These are phyloP conservation scores for Drosophila hydei DNA, from an alignment of 1,140 invertebrate genomes.

Conservation along the genomic window DNA sequence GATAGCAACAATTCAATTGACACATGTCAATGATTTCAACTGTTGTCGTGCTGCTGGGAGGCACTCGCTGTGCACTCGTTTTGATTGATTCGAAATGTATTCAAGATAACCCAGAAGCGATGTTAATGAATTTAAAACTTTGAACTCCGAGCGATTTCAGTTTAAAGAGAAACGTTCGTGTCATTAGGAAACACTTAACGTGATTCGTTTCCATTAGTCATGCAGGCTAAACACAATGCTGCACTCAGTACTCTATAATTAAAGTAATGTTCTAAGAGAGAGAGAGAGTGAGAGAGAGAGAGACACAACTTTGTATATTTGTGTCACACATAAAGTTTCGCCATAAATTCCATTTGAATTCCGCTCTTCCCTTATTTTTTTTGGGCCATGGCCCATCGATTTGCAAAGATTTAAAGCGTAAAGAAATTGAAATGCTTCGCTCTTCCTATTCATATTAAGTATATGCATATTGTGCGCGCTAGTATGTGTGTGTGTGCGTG, in stretches of 20 bases:
- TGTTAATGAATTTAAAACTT: constrained; percentile 5
- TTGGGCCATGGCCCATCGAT: constrained; percentile 52
- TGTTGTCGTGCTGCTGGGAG: too few species aligned
- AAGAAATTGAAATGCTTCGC: constrained; percentile 49
- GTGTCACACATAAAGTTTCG: constrained; percentile 43
- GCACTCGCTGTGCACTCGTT: constrained; percentile 9
- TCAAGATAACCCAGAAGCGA: not conserved
- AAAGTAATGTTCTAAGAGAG: constrained; percentile 25
- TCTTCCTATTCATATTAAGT: constrained; percentile 43
- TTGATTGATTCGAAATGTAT: constrained; percentile 11
- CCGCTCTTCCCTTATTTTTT: constrained; percentile 33
- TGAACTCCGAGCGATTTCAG: not conserved
- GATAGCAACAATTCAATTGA: constrained; percentile 34
- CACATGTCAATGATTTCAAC: constrained; percentile 1
- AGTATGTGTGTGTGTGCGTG: not conserved
- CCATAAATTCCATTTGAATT: constrained; percentile 55
- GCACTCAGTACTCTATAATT: constrained; percentile 23
- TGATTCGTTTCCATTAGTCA: constrained; percentile 34
- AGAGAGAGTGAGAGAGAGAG: not conserved
- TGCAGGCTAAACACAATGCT: constrained; percentile 17
- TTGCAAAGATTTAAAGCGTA: constrained; percentile 50
- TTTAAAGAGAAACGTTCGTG: not conserved
- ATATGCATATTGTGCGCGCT: constrained; percentile 26
- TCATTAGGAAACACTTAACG: constrained; percentile 12
- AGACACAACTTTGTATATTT: constrained; percentile 24